Percentiles rank a stretch among this genome's conserved stretches.
Evolutionary conservation across 1,140 invertebrate species (phyloP).

Genomic region (Rhagoletis pomonella): DNA sequence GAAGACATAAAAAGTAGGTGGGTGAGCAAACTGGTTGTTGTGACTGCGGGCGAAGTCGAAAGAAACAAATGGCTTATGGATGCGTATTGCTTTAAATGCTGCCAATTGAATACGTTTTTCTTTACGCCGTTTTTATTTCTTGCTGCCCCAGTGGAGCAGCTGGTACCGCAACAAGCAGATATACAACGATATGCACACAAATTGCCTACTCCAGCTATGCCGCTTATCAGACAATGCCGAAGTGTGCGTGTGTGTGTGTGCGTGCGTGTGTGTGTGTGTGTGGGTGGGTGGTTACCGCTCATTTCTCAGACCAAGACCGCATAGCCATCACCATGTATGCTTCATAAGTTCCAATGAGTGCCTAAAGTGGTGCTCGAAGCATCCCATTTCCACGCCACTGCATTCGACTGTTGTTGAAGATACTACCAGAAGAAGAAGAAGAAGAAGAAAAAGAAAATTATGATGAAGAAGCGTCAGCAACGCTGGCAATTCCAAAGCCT

Average conservation of each 20-base stretch:
- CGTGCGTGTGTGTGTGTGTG: not conserved
- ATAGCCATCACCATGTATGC: not conserved
- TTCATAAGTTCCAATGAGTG: slow-evolving; percentile 44
- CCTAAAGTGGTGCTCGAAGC: slow-evolving; percentile 30
- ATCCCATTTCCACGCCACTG: slow-evolving; percentile 35
- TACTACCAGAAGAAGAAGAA: not conserved
- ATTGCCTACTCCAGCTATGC: slow-evolving; percentile 2
- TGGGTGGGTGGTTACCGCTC: not conserved
- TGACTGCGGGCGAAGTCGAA: not conserved
- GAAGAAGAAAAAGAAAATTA: not conserved
- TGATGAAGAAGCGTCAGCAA: not conserved
- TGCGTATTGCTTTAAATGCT: slow-evolving; percentile 26
- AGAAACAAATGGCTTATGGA: slow-evolving; percentile 19
- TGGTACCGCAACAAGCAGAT: not conserved
- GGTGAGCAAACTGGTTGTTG: not conserved
- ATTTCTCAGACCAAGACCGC: not conserved
- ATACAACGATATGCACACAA: not conserved
- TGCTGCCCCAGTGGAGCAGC: slow-evolving; percentile 11
- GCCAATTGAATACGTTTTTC: slow-evolving; percentile 16
- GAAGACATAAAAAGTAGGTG: not conserved
- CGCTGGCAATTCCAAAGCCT: not conserved
- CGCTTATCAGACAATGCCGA: not conserved
- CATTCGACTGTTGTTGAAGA: not conserved
- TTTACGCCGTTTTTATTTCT: not conserved
- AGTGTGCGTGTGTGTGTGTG: not conserved